A percentile compares a stretch with the other conserved stretches of the same genome.
Evolutionary conservation across 2,888 invertebrate genomes (phyloP).

Genomic region (Drosophila kokeensis): DNA sequence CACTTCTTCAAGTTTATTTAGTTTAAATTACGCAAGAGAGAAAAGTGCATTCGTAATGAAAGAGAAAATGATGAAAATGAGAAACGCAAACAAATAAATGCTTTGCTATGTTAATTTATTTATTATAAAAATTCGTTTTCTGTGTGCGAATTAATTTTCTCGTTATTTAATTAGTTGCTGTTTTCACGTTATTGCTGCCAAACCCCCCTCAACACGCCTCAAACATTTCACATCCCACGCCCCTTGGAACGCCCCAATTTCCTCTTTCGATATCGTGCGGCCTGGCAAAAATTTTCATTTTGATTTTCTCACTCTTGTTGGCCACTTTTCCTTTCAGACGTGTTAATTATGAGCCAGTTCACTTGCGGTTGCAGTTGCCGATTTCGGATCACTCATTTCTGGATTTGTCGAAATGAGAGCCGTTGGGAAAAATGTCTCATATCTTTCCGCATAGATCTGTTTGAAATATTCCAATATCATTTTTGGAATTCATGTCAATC

Average conservation of each 20-base stretch:
- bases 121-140: conserved; percentile 64
- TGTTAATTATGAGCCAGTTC: conserved; percentile 53
- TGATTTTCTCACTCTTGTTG: conserved; percentile 26
- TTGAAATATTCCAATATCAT: conserved; percentile 34
- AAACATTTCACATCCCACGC: not conserved
- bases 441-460: conserved; percentile 13
- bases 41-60: conserved; percentile 32
- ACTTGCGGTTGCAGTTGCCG: conserved; percentile 7
- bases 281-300: conserved; percentile 32
- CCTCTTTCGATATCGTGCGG: conserved; percentile 14
- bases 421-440: not conserved
- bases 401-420: conserved; percentile 1
- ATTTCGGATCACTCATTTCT: conserved; percentile 18
- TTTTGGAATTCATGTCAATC: conserved; percentile 48
- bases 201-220: conserved; percentile 19
- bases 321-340: conserved; percentile 57
- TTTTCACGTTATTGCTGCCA: conserved; percentile 52
- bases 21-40: conserved; percentile 55
- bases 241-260: not conserved
- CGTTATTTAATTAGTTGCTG: conserved; percentile 64
- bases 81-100: conserved; percentile 60
- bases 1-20: conserved; percentile 47
- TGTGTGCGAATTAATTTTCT: conserved; percentile 40
- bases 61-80: conserved; percentile 19
- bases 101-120: conserved; percentile 64